Conservation (phyloP, 2,888 invertebrate species). For the Merodon equestris region DNA sequence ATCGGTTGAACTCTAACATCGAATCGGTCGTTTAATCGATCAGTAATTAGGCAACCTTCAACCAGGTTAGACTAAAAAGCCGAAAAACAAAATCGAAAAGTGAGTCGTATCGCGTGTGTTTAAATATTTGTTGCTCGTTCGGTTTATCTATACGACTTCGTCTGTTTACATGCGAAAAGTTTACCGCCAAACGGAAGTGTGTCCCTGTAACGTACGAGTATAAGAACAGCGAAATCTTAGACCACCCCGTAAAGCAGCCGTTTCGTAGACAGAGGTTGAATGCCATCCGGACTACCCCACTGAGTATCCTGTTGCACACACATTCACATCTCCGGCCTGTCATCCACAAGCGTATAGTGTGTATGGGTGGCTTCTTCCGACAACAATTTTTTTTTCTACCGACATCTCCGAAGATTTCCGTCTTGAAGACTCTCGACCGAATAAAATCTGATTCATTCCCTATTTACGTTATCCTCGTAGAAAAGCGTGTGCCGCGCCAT, state of each 20-base stretch:
- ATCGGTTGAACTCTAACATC: slow-evolving; percentile 26
- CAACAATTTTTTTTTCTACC: slow-evolving; percentile 31
- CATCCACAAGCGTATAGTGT: slow-evolving; percentile 30
- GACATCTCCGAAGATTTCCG: slow-evolving; percentile 59
- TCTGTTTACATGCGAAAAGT: slow-evolving; percentile 3
- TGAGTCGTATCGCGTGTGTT: slow-evolving; percentile 34
- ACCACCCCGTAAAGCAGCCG: slow-evolving; percentile 25
- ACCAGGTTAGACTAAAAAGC: slow-evolving; percentile 21
- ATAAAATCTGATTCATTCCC: slow-evolving; percentile 56
- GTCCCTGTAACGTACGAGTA: no score
- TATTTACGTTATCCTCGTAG: slow-evolving; percentile 51
- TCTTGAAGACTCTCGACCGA: slow-evolving; percentile 45
- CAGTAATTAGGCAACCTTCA: slow-evolving; percentile 52
- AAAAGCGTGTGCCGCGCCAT: slow-evolving; percentile 27
- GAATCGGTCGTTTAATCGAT: slow-evolving; percentile 26
- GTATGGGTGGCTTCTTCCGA: slow-evolving; percentile 28
- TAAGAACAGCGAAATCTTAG: slow-evolving; percentile 11
- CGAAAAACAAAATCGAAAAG: background rate
- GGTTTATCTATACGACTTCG: no score
- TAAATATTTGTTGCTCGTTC: slow-evolving; percentile 1
- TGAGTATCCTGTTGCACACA: slow-evolving; percentile 65
- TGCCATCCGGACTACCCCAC: slow-evolving; percentile 59
- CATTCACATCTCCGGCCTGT: slow-evolving; percentile 44
- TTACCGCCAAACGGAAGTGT: slow-evolving; percentile 15
- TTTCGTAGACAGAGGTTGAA: slow-evolving; percentile 12